Evolutionary conservation across 2,888 invertebrate species (phyloP).

Genomic region (Sialis lutaria): DNA sequence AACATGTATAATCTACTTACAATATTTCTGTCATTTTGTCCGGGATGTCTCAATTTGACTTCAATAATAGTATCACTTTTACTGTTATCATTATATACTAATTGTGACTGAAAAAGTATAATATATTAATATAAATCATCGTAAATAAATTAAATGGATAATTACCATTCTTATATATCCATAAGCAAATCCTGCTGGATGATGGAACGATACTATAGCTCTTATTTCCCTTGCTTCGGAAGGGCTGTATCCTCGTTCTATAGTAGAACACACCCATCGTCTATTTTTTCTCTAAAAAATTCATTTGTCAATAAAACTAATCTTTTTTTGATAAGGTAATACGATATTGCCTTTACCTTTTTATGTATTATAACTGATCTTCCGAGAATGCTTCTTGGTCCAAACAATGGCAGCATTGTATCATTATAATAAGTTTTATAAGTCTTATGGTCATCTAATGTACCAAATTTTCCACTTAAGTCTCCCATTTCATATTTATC

Average conservation of each 20-base stretch:
- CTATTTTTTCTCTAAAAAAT: slow-evolving; percentile 27
- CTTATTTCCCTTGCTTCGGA: slow-evolving; percentile 71
- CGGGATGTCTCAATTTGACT: slow-evolving; percentile 75
- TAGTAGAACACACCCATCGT: slow-evolving; percentile 71
- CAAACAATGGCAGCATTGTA: slow-evolving; percentile 64
- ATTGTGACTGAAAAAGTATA: slow-evolving; percentile 45
- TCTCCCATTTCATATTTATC: slow-evolving; percentile 82
- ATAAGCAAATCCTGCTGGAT: slow-evolving; percentile 67
- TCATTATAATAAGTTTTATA: slow-evolving; percentile 52
- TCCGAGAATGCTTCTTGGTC: slow-evolving; percentile 64
- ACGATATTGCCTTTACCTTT: slow-evolving; percentile 26
- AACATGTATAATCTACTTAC: slow-evolving; percentile 27
- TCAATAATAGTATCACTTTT: slow-evolving; percentile 82
- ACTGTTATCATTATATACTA: slow-evolving; percentile 72
- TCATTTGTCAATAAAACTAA: not conserved
- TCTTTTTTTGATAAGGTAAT: not conserved
- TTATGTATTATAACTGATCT: slow-evolving; percentile 75
- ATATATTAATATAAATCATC: slow-evolving; percentile 3
- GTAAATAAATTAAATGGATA: slow-evolving; percentile 4
- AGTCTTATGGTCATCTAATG: slow-evolving; percentile 43
- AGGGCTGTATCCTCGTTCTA: slow-evolving; percentile 76
- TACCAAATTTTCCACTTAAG: slow-evolving; percentile 72
- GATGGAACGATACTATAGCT: slow-evolving; percentile 82
- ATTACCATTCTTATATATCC: slow-evolving; percentile 71
- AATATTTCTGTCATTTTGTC: slow-evolving; percentile 63